These are phyloP conservation scores for Ruditapes philippinarum DNA, from an alignment of 1,140 invertebrate species.

Conservation along the genomic window DNA sequence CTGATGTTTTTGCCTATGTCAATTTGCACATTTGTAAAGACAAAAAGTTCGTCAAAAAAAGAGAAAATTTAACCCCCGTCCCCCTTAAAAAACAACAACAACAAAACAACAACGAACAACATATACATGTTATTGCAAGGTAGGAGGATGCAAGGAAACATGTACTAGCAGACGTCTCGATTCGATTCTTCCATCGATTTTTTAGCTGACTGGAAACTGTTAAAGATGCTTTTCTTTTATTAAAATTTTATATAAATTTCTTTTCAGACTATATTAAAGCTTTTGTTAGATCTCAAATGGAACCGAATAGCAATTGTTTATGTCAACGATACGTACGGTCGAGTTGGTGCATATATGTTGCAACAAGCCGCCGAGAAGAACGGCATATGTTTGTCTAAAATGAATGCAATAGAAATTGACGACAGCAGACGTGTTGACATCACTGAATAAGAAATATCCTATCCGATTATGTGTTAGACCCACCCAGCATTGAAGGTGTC, in stretches of 20 bases:
- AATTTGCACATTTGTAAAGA: no score
- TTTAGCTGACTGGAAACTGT: no score
- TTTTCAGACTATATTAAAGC: conserved; percentile 60
- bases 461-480: not conserved
- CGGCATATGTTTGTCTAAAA: conserved; percentile 50
- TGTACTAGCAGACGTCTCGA: no score
- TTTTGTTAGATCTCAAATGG: conserved; percentile 60
- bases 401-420: not conserved
- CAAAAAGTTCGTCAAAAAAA: no score
- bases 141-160: no score
- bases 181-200: no score
- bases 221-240: not conserved
- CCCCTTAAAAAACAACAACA: no score
- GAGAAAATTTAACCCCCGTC: no score
- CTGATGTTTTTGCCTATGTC: no score
- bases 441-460: not conserved
- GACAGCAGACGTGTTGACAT: not conserved
- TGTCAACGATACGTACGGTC: conserved; percentile 60
- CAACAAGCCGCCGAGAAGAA: not conserved
- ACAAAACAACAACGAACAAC: no score
- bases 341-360: not conserved
- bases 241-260: no score
- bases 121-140: no score
- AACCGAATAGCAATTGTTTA: conserved; percentile 69
- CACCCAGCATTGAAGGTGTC: conserved; percentile 26